Conservation (phyloP, 1,140 invertebrate species). For the Cherax destructor region DNA sequence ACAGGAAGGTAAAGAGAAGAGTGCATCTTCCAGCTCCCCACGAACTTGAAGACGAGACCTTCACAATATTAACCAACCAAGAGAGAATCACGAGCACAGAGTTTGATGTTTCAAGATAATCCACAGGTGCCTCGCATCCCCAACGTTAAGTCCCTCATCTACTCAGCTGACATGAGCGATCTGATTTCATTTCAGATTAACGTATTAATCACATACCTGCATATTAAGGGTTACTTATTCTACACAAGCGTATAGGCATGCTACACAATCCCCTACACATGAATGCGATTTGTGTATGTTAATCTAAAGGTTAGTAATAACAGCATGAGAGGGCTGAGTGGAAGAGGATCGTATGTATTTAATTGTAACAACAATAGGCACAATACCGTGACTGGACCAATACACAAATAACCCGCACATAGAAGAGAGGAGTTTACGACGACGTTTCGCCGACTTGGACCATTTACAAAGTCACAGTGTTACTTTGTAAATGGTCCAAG, state of each 20-base stretch:
- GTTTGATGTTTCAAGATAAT: neutral
- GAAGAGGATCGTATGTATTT: no score
- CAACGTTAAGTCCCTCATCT: neutral
- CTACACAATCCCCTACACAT: no score
- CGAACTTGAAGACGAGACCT: no score
- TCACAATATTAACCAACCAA: no score
- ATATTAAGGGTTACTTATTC: neutral
- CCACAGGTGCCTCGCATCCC: neutral
- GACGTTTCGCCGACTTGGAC: no score
- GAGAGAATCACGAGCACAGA: neutral
- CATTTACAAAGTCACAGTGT: no score
- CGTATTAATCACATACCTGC: conserved; percentile 29
- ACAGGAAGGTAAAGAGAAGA: neutral
- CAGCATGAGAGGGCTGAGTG: no score
- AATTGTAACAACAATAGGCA: no score
- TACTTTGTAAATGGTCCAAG: no score
- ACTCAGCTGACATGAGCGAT: conserved; percentile 11
- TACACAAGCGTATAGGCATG: neutral
- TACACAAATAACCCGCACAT: no score
- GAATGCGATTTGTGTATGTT: neutral
- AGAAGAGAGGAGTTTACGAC: no score
- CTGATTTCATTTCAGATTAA: conserved; percentile 53
- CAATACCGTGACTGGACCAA: no score
- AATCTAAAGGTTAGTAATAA: neutral
- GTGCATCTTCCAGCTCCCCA: neutral